phyloP scores from a whole-genome alignment of 2,113 vertebrate genomes.

The Ptychochromis oligacanthus region DNA sequence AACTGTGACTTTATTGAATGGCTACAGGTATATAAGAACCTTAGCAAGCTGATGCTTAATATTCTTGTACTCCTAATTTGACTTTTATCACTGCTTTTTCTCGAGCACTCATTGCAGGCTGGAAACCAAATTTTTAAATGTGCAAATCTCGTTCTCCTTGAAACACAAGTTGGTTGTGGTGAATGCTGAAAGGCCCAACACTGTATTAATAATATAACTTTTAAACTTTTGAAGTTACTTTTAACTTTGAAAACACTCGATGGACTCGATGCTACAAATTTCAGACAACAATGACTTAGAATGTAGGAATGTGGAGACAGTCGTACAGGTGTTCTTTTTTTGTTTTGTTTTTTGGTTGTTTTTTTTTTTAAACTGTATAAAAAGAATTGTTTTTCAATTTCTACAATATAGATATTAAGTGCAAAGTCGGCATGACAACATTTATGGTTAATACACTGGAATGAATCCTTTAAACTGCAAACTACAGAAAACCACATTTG shows the following conservation, averaged over 20 bases:
- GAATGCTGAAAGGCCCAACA: background rate
- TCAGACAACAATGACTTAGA: background rate
- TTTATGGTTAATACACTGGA: background rate
- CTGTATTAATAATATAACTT: background rate
- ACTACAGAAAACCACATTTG: too few relatives aligned
- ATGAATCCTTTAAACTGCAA: background rate
- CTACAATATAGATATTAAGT: background rate
- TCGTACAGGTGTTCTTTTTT: background rate
- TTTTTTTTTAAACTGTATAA: background rate
- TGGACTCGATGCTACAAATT: background rate
- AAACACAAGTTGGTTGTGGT: background rate
- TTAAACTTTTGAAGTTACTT: background rate
- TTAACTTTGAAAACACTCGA: background rate
- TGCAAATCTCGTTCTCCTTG: background rate
- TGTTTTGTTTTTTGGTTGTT: too few relatives aligned
- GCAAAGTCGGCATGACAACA: background rate
- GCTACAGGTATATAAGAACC: conserved; percentile 15
- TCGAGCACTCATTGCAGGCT: background rate
- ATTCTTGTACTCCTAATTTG: conserved; percentile 30
- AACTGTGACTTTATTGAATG: conserved; percentile 27
- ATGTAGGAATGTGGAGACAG: background rate
- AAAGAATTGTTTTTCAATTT: background rate
- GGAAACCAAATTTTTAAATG: background rate
- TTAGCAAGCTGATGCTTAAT: conserved; percentile 36
- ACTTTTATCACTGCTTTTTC: conserved; percentile 7